phyloP scores from a whole-genome alignment of 1,140 invertebrate species.

The Polyergus mexicanus region DNA sequence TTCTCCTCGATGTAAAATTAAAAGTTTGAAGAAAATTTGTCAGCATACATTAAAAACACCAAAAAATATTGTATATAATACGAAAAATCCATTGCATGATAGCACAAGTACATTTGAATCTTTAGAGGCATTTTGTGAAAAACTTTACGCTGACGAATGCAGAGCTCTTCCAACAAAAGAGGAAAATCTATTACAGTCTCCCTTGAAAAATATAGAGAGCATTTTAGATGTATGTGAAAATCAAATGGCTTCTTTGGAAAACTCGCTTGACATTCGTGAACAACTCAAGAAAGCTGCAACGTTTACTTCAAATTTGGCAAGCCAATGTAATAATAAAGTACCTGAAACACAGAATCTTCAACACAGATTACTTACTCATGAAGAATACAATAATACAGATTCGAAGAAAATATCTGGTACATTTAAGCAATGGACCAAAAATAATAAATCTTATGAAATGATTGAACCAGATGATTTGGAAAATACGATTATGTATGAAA shows the following conservation, averaged over 20 bases:
- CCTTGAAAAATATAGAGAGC: slow-evolving; percentile 56
- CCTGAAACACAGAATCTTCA: background rate
- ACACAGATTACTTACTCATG: background rate
- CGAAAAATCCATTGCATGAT: background rate
- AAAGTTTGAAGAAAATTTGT: slow-evolving; percentile 33
- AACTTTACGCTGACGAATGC: slow-evolving; percentile 62
- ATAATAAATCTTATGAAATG: background rate
- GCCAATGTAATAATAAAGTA: background rate
- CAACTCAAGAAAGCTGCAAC: background rate
- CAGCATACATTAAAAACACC: slow-evolving; percentile 56
- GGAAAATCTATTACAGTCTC: slow-evolving; percentile 44
- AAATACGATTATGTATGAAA: slow-evolving; percentile 72
- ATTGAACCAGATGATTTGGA: slow-evolving; percentile 67
- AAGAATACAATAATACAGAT: background rate
- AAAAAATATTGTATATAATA: slow-evolving; percentile 40
- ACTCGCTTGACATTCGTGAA: background rate
- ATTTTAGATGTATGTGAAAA: slow-evolving; percentile 65
- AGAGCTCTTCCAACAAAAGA: background rate
- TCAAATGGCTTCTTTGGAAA: slow-evolving; percentile 75
- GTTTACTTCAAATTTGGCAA: background rate
- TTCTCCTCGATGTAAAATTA: slow-evolving; percentile 29
- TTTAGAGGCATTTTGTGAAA: slow-evolving; percentile 72
- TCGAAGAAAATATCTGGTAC: background rate
- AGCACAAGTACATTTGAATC: slow-evolving; percentile 71
- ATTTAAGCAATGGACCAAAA: background rate